Evolutionary conservation across 2,113 vertebrate genomes (phyloP).

Genomic region (Apeltes quadracus): DNA sequence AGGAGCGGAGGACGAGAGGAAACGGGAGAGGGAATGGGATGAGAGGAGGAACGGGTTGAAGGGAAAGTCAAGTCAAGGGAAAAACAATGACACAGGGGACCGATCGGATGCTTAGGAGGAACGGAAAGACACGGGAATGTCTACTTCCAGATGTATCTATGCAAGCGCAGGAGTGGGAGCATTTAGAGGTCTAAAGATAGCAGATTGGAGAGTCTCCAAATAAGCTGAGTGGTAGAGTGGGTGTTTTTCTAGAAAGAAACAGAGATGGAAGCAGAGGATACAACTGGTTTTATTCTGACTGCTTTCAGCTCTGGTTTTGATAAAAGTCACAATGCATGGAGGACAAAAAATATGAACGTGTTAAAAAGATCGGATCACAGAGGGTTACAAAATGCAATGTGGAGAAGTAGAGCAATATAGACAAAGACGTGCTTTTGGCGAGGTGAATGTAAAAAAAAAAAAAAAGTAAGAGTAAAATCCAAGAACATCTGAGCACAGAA

Average conservation of each 20-base stretch:
- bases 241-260: conserved; percentile 10
- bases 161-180: conserved; percentile 59
- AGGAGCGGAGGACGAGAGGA: background rate
- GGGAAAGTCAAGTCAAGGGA: background rate
- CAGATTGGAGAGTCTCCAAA: conserved; percentile 37
- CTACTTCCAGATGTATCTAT: conserved; percentile 65
- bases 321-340: background rate
- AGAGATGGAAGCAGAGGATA: background rate
- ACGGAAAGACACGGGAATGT: conserved; percentile 29
- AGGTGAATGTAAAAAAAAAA: background rate
- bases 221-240: conserved; percentile 11
- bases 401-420: background rate
- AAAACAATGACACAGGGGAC: background rate
- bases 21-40: background rate
- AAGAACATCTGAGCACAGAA: background rate
- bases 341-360: background rate
- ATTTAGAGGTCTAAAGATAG: conserved; percentile 44
- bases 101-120: conserved; percentile 10
- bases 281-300: background rate
- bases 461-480: background rate
- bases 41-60: conserved; percentile 3
- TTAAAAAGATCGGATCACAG: background rate
- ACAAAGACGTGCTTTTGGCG: background rate
- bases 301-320: background rate
- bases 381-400: background rate